Percentiles rank a stretch among this genome's conserved stretches.
Conservation (phyloP, 1,140 invertebrate species). For the Aphis gossypii region DNA sequence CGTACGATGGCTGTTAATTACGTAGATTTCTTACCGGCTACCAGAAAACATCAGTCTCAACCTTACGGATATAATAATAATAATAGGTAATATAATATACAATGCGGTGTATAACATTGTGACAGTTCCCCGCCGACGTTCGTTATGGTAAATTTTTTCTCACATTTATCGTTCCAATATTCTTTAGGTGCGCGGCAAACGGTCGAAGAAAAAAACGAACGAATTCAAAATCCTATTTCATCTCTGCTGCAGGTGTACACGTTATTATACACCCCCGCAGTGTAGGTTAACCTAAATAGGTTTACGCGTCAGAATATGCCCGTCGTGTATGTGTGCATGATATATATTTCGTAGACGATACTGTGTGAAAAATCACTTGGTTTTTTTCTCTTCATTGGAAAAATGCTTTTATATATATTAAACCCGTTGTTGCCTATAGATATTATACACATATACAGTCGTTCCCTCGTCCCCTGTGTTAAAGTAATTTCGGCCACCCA, state of each 20-base stretch:
- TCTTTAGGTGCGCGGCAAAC: background rate
- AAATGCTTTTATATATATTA: constrained; percentile 16
- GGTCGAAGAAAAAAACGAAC: background rate
- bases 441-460: background rate
- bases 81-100: background rate
- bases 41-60: too few species aligned
- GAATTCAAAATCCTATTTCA: background rate
- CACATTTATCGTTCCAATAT: background rate
- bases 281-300: constrained; percentile 1
- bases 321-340: background rate
- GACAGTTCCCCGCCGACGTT: background rate
- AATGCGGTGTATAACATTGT: background rate
- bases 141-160: background rate
- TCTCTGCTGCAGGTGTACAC: background rate
- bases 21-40: too few species aligned
- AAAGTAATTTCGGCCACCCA: constrained; percentile 14
- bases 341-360: constrained; percentile 3
- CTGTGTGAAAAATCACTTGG: background rate
- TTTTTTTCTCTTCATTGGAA: background rate
- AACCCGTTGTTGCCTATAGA: background rate
- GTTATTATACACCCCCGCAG: background rate
- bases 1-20: too few species aligned
- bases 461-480: background rate
- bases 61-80: background rate
- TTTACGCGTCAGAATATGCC: background rate